Conservation (phyloP, 2,113 vertebrate genomes). For the Haemorhous mexicanus region DNA sequence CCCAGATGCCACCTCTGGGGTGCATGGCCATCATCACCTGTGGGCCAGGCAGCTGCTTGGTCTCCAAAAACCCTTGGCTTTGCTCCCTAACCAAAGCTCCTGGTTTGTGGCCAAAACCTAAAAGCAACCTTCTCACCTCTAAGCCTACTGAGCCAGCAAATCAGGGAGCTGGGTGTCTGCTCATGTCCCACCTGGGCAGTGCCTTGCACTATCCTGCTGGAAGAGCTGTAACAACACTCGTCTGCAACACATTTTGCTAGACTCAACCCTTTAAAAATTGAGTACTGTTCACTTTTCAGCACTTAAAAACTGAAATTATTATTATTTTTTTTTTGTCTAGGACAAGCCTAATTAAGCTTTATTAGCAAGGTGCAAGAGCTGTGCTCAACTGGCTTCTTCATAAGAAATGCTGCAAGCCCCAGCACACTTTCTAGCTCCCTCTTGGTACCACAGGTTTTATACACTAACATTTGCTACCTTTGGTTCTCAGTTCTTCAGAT, state of each 20-base stretch:
- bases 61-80: neutral
- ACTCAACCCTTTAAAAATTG: neutral
- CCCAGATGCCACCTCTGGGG: neutral
- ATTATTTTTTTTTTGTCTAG: neutral
- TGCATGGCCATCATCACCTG: neutral
- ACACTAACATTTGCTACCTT: neutral
- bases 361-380: neutral
- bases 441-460: neutral
- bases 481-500: neutral
- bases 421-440: neutral
- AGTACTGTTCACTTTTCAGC: neutral
- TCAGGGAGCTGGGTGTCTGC: neutral
- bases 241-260: neutral
- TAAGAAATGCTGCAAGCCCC: neutral
- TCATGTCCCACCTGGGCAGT: neutral
- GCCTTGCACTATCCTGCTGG: neutral
- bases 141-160: neutral
- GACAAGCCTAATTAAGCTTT: neutral
- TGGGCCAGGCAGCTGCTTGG: neutral
- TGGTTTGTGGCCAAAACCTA: neutral
- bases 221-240: neutral
- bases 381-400: neutral
- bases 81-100: neutral
- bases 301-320: neutral
- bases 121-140: neutral